A percentile compares a stretch with the other conserved stretches of the same genome.
These are phyloP conservation scores for Sclerurus mexicanus DNA, from an alignment of 2,113 vertebrate genomes.

Conservation along the genomic window DNA sequence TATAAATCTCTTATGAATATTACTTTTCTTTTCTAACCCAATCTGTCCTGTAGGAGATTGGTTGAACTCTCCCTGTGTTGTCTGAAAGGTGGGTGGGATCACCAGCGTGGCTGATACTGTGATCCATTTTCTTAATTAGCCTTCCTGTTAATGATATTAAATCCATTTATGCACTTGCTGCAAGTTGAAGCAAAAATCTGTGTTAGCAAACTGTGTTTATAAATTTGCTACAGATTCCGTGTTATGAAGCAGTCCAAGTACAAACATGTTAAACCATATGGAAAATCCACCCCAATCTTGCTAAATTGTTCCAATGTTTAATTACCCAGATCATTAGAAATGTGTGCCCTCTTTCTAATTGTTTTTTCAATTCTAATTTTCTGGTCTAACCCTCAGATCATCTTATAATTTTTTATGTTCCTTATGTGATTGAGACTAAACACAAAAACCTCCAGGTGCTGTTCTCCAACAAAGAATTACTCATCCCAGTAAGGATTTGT, in stretches of 20 bases:
- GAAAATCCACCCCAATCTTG: background rate
- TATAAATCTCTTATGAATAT: constrained; percentile 35
- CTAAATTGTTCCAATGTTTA: constrained; percentile 20
- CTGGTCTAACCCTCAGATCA: background rate
- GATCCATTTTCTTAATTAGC: background rate
- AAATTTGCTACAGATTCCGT: background rate
- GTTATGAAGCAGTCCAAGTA: background rate
- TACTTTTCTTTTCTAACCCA: constrained; percentile 14
- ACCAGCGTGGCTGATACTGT: background rate
- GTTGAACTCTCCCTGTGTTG: background rate
- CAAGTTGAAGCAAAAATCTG: constrained; percentile 31
- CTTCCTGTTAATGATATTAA: background rate
- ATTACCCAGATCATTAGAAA: background rate
- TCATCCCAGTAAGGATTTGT: background rate
- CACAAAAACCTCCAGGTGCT: background rate
- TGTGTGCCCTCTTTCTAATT: background rate
- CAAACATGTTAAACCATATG: constrained; percentile 27
- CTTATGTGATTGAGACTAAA: background rate
- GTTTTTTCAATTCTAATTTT: background rate
- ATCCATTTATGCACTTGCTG: background rate
- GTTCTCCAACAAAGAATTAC: background rate
- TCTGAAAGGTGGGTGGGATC: background rate
- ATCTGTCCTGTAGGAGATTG: background rate
- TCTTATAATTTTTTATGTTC: background rate
- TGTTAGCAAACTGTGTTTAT: background rate